Percentiles rank a stretch among this genome's conserved stretches.
Conservation (phyloP, 2,888 invertebrate species). For the Neoitamus cyanurus region DNA sequence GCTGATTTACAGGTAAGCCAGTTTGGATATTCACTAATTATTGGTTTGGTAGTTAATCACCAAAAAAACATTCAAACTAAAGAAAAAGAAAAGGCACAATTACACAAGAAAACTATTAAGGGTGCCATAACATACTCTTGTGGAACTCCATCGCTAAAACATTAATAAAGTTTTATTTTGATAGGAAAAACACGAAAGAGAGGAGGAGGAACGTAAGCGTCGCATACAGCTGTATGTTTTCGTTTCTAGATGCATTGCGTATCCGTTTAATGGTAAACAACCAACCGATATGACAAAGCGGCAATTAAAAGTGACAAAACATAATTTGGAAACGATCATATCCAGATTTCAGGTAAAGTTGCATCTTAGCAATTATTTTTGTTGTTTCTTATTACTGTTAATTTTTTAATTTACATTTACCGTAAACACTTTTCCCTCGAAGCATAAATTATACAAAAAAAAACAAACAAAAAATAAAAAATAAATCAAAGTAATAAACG, state of each 20-base stretch:
- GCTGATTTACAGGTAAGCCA: constrained; percentile 83
- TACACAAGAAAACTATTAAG: no score
- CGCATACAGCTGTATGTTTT: constrained; percentile 98
- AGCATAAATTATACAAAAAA: background rate
- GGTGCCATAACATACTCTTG: no score
- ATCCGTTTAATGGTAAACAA: constrained; percentile 99
- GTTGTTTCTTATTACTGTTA: background rate
- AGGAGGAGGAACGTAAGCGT: constrained; percentile 95
- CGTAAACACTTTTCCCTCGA: no score
- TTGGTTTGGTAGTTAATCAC: no score
- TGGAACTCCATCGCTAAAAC: no score
- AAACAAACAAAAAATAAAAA: background rate
- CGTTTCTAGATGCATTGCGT: constrained; percentile 96
- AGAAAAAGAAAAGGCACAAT: no score
- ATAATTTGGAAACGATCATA: constrained; percentile 93
- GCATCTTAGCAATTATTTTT: background rate
- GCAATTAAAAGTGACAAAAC: constrained; percentile 95
- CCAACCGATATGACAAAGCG: constrained; percentile 97
- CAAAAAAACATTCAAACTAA: no score
- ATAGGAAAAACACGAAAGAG: constrained; percentile 91
- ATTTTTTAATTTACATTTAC: no score
- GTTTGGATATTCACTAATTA: no score
- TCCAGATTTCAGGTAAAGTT: constrained; percentile 89
- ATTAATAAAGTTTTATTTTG: background rate
- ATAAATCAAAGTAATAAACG: no score